Evolutionary conservation across 2,113 vertebrate species (phyloP).

Genomic region (Cyanoramphus novaezelandiae): DNA sequence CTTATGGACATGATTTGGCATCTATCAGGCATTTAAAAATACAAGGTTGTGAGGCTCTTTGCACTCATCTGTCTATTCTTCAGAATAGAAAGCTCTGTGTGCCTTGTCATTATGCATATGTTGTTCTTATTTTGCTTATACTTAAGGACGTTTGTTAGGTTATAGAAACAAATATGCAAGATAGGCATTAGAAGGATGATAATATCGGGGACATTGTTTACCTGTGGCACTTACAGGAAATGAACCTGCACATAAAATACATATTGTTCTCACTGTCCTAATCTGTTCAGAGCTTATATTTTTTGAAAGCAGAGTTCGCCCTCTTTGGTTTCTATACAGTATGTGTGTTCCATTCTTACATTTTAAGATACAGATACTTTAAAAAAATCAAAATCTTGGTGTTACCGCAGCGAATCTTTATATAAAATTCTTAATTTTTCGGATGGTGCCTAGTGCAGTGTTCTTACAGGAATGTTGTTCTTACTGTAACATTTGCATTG

Average conservation of each 20-base stretch:
- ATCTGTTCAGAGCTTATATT: background rate
- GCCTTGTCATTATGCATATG: no score
- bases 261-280: accelerated
- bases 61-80: background rate
- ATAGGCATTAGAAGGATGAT: background rate
- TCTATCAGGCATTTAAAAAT: background rate
- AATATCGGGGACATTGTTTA: background rate
- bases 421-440: background rate
- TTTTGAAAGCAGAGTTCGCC: background rate
- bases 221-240: background rate
- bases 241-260: background rate
- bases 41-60: background rate
- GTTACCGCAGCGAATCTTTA: background rate
- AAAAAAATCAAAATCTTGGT: background rate
- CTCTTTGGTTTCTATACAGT: background rate
- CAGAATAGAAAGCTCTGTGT: background rate
- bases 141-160: background rate
- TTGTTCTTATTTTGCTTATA: background rate
- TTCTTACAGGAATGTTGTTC: background rate
- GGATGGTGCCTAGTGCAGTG: accelerated
- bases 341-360: background rate
- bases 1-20: background rate
- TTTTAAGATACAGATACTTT: background rate
- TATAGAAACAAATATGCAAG: background rate
- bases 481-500: background rate